These are phyloP conservation scores for Eucidaris tribuloides DNA, from an alignment of 35 echinoderm and acorn worm genomes.

Conservation along the genomic window DNA sequence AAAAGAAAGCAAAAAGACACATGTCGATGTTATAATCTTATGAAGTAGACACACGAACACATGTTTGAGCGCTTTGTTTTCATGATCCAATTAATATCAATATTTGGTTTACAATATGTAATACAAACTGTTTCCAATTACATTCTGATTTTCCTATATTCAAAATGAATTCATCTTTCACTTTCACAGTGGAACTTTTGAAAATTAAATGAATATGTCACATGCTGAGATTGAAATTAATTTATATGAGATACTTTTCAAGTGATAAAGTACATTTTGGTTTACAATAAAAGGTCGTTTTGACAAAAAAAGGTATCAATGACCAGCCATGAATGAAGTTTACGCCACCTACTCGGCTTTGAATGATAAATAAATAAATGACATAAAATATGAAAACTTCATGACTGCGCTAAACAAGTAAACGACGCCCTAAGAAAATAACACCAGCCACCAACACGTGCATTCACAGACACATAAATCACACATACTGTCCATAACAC, in stretches of 20 bases:
- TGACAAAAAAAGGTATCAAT: neutral
- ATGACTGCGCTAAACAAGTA: neutral
- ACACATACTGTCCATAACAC: neutral
- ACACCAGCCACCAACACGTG: neutral
- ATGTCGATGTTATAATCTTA: neutral
- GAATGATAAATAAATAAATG: neutral
- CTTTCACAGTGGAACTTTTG: no score
- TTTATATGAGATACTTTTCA: no score
- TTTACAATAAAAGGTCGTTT: no score
- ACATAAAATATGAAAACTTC: neutral
- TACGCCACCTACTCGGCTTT: neutral
- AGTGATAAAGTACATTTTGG: no score
- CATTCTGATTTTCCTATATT: no score
- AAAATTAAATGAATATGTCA: no score
- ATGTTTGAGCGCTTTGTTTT: neutral
- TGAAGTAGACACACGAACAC: neutral
- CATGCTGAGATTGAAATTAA: no score
- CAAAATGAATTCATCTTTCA: no score
- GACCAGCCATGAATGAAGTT: neutral
- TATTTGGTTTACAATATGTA: no score
- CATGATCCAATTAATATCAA: neutral
- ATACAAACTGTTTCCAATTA: no score
- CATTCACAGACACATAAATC: neutral
- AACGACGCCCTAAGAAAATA: neutral
- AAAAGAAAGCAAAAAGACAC: neutral